A percentile compares a stretch with the other conserved stretches of the same genome.
These are phyloP conservation scores for Enteromius thamalakanensis DNA, from an alignment of 2,797 vertebrate species.

Conservation along the genomic window DNA sequence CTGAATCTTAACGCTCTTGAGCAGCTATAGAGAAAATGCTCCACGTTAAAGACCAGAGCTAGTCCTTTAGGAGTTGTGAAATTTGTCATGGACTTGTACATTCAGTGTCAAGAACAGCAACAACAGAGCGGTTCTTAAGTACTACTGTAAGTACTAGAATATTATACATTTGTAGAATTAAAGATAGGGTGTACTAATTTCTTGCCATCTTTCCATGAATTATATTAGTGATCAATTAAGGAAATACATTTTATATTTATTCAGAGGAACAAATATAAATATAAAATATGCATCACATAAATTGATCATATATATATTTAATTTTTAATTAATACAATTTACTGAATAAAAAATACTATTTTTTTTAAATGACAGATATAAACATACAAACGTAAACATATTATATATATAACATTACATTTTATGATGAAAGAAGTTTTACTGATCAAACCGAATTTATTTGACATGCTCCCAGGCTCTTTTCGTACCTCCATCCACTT, in stretches of 20 bases:
- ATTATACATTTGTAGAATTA: not conserved
- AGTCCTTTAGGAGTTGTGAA: not conserved
- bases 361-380: not conserved
- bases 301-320: too few species aligned
- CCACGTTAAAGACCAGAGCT: too few species aligned
- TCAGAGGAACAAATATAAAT: too few species aligned
- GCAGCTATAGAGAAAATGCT: too few species aligned
- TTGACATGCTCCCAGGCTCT: not conserved
- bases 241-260: too few species aligned
- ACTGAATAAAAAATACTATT: not conserved
- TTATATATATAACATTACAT: not conserved
- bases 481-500: not conserved
- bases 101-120: not conserved
- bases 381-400: too few species aligned
- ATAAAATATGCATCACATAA: too few species aligned
- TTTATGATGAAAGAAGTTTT: not conserved
- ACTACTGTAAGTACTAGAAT: conserved; percentile 2
- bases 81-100: not conserved
- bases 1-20: too few species aligned
- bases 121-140: not conserved
- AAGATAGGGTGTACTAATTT: too few species aligned
- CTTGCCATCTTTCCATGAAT: too few species aligned
- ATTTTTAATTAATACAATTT: not conserved
- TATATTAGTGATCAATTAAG: too few species aligned
- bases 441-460: not conserved